phyloP scores from a whole-genome alignment of 2,797 vertebrate species.

The Enteromius fasciolatus region DNA sequence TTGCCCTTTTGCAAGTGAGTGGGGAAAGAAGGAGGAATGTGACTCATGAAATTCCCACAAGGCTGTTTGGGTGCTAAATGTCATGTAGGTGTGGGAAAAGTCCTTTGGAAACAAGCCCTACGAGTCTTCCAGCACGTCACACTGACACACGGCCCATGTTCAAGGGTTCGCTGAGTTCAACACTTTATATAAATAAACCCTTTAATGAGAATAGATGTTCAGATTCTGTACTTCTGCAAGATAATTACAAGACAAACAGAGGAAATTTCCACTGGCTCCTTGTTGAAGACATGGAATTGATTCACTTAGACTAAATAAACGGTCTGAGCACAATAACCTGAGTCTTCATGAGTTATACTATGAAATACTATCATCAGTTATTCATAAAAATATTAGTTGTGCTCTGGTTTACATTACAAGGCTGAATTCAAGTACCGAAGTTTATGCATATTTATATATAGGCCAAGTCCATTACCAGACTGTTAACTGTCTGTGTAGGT shows the following conservation, averaged over 20 bases:
- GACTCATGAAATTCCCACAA: background rate
- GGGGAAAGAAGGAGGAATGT: background rate
- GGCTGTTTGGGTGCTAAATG: background rate
- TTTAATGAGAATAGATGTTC: background rate
- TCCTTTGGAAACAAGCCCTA: background rate
- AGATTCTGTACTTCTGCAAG: background rate
- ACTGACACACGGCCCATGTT: background rate
- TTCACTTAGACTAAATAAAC: background rate
- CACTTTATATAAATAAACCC: background rate
- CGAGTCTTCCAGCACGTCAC: background rate
- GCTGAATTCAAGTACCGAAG: background rate
- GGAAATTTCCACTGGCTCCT: conserved; percentile 7
- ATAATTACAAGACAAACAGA: conserved; percentile 6
- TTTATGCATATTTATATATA: background rate
- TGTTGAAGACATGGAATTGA: background rate
- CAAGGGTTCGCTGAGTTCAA: background rate
- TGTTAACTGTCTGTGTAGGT: background rate
- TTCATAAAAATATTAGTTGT: background rate
- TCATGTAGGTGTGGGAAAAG: background rate
- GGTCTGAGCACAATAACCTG: background rate
- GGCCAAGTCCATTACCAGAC: background rate
- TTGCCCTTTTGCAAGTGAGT: background rate
- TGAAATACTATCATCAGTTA: background rate
- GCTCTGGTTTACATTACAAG: background rate
- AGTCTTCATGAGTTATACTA: too few relatives aligned